Conservation (phyloP, 2,113 vertebrate genomes). For the Notiomystis cincta region DNA sequence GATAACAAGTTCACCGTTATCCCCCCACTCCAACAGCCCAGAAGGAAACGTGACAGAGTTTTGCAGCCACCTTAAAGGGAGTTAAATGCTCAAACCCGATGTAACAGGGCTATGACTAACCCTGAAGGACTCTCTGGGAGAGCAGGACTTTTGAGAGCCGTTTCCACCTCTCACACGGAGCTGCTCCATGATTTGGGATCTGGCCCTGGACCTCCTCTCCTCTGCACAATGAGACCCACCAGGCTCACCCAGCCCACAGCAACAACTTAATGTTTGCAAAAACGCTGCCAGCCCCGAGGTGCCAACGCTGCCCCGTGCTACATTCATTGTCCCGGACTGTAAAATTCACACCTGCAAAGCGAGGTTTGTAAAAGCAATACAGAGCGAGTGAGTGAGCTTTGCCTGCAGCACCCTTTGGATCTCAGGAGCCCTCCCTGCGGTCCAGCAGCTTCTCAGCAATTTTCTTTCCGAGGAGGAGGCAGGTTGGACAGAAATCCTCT, state of each 20-base stretch:
- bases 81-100: not conserved
- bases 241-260: not conserved
- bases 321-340: not conserved
- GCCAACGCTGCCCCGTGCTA: not conserved
- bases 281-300: not conserved
- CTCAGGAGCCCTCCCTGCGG: not conserved
- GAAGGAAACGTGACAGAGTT: not conserved
- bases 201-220: not conserved
- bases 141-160: not conserved
- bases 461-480: not conserved
- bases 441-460: not conserved
- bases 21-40: not conserved
- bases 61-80: not conserved
- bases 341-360: not conserved
- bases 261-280: not conserved
- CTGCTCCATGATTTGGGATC: not conserved
- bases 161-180: accelerated
- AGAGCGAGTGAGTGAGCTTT: accelerated
- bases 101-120: not conserved
- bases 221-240: not conserved
- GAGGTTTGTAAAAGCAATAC: not conserved
- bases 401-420: not conserved
- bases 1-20: accelerated
- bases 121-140: not conserved
- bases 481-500: not conserved